Percentiles rank a stretch among this genome's conserved stretches.
Evolutionary conservation across 2,113 vertebrate species (phyloP).

Genomic region (Oreocharis arfaki): DNA sequence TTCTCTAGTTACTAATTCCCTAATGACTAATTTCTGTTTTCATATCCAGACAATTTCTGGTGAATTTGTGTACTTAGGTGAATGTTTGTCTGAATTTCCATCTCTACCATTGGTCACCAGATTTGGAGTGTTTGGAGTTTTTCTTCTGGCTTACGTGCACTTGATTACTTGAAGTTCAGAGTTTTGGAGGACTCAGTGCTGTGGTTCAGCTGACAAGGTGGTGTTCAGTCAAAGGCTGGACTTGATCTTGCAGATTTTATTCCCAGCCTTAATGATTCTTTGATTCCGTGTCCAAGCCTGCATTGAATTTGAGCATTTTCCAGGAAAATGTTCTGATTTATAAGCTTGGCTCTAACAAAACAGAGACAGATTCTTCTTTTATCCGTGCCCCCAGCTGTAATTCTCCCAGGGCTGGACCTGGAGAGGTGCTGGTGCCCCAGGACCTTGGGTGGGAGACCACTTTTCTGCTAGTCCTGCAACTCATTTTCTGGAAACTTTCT

Average conservation of each 20-base stretch:
- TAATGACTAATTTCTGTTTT: neutral
- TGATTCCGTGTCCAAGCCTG: neutral
- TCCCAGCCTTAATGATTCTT: neutral
- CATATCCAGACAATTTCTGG: neutral
- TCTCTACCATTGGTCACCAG: neutral
- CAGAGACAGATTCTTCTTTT: neutral
- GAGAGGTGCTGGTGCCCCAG: neutral
- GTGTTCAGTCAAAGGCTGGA: neutral
- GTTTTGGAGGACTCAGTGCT: neutral
- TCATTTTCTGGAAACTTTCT: neutral
- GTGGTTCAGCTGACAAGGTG: rapidly evolving
- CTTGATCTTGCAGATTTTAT: neutral
- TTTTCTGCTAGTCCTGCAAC: neutral
- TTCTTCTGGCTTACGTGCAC: neutral
- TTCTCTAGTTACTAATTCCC: neutral
- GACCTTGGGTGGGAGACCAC: neutral
- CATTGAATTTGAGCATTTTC: neutral
- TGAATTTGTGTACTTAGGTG: neutral
- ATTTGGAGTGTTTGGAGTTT: neutral
- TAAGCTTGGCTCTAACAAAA: neutral
- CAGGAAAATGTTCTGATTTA: neutral
- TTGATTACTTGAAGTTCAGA: neutral
- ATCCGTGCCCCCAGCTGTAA: neutral
- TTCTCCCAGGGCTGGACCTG: neutral
- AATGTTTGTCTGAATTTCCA: neutral